These are phyloP conservation scores for Buceros bicornis DNA, from an alignment of 2,797 vertebrate genomes.

Conservation along the genomic window DNA sequence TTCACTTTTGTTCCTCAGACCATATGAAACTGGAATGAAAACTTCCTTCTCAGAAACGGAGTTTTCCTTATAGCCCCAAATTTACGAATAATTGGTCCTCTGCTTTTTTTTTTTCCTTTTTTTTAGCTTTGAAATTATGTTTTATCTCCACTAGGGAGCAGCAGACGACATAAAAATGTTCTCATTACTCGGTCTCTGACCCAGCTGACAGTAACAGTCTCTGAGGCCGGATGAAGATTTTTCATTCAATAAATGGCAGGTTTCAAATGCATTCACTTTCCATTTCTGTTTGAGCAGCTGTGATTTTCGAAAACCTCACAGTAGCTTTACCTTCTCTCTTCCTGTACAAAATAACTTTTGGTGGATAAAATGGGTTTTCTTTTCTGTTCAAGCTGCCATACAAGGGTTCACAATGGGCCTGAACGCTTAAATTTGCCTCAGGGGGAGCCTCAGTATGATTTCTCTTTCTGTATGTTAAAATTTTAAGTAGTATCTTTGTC, in stretches of 20 bases:
- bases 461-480: neutral
- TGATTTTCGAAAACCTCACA: neutral
- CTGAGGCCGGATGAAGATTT: neutral
- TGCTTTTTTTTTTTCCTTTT: neutral
- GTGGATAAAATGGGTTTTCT: neutral
- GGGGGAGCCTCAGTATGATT: neutral
- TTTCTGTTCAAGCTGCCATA: neutral
- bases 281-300: neutral
- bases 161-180: constrained; percentile 65
- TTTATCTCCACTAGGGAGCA: constrained; percentile 70
- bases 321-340: neutral
- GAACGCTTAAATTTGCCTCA: neutral
- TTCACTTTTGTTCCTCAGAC: neutral
- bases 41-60: neutral
- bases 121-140: neutral
- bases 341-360: neutral
- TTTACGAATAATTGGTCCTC: neutral
- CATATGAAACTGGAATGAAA: neutral
- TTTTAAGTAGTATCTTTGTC: neutral
- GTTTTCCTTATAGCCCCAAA: neutral
- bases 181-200: neutral
- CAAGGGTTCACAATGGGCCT: neutral
- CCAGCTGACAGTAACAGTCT: neutral
- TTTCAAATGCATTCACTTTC: neutral
- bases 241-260: neutral